Percentiles rank a stretch among this genome's conserved stretches.
Conservation (phyloP, 2,888 invertebrate genomes). For the Ptychoptera albimana region DNA sequence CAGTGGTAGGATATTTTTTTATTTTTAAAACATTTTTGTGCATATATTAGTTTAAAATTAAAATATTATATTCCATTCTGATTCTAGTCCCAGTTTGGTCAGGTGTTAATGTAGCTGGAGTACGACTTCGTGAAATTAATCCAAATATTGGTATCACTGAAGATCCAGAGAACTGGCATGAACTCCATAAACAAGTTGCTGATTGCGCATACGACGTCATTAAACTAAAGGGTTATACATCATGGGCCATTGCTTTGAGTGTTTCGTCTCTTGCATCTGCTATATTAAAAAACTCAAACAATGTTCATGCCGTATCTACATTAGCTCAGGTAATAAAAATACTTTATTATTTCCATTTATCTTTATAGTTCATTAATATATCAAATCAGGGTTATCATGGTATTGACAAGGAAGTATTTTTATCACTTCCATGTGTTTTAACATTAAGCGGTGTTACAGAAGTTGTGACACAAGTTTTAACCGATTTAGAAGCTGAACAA, state of each 20-base stretch:
- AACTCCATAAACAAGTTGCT: slow-evolving; percentile 68
- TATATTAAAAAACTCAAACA: slow-evolving; percentile 54
- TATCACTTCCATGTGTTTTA: slow-evolving; percentile 72
- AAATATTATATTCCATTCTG: slow-evolving; percentile 32
- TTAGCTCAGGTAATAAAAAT: slow-evolving; percentile 45
- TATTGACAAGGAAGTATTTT: slow-evolving; percentile 65
- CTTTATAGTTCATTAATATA: slow-evolving; percentile 1
- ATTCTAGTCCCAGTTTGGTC: slow-evolving; percentile 93
- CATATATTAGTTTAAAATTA: no score
- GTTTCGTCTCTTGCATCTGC: slow-evolving; percentile 53
- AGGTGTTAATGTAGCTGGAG: slow-evolving; percentile 82
- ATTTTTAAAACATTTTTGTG: no score
- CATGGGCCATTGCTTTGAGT: slow-evolving; percentile 79
- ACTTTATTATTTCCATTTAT: background rate
- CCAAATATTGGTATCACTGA: slow-evolving; percentile 51
- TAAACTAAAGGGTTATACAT: slow-evolving; percentile 76
- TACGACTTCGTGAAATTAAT: slow-evolving; percentile 62
- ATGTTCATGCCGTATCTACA: slow-evolving; percentile 66
- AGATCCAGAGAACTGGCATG: slow-evolving; percentile 65
- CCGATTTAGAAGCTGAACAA: slow-evolving; percentile 40
- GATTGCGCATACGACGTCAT: slow-evolving; percentile 79
- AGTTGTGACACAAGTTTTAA: slow-evolving; percentile 56
- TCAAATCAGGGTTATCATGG: slow-evolving; percentile 55
- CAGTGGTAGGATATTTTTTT: no score
- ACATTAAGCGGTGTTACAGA: slow-evolving; percentile 53